Conservation (phyloP, 2,113 vertebrate genomes). For the Heptranchias perlo region DNA sequence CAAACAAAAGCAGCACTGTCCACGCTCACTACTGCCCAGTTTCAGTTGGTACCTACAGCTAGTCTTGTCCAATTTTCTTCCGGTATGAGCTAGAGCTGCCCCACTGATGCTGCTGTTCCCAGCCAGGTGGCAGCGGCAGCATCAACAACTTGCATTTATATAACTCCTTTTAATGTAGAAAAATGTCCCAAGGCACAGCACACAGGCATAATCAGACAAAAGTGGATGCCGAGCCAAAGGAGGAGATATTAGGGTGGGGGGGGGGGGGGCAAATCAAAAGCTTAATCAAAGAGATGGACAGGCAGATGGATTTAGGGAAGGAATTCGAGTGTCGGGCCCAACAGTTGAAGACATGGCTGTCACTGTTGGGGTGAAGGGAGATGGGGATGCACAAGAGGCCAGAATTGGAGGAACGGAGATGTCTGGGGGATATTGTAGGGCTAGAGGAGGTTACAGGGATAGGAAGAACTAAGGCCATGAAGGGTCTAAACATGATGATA, state of each 20-base stretch:
- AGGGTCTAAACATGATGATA: no score
- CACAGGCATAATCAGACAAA: not conserved
- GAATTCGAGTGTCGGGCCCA: not conserved
- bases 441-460: no score
- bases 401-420: not conserved
- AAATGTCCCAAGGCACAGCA: not conserved
- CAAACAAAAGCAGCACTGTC: conserved; percentile 28
- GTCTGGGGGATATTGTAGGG: not conserved
- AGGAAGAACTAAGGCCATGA: no score
- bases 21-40: not conserved
- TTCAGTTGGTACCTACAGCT: not conserved
- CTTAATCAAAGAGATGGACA: not conserved
- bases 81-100: not conserved
- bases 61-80: not conserved
- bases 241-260: no score
- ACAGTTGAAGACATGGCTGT: not conserved
- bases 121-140: not conserved
- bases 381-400: no score
- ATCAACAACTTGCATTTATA: not conserved
- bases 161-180: not conserved
- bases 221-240: not conserved
- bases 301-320: not conserved
- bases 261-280: no score
- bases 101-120: not conserved
- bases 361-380: not conserved